These are phyloP conservation scores for Ectropis grisescens DNA, from an alignment of 1,140 invertebrate species.

Conservation along the genomic window DNA sequence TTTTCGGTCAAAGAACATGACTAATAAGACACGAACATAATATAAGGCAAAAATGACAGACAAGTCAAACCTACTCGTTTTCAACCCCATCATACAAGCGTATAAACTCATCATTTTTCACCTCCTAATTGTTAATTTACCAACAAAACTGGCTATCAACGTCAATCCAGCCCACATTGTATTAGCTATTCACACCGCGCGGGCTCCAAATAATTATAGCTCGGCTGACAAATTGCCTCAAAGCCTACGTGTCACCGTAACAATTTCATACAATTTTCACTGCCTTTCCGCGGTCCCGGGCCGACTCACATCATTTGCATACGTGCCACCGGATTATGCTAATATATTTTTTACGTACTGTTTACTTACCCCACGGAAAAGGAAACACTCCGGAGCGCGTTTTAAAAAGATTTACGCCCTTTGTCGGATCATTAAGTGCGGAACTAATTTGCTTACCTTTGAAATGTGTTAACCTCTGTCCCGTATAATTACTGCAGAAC, in stretches of 20 bases:
- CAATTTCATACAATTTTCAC: slow-evolving; percentile 68
- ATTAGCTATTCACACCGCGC: slow-evolving; percentile 33
- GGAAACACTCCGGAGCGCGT: slow-evolving; percentile 53
- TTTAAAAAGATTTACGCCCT: slow-evolving; percentile 68
- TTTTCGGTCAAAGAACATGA: too few species aligned
- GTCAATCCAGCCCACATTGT: slow-evolving; percentile 1
- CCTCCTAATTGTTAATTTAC: too few species aligned
- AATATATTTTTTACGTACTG: slow-evolving; percentile 66
- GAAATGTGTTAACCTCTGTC: slow-evolving; percentile 63
- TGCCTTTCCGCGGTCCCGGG: slow-evolving; percentile 35
- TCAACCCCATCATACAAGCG: too few species aligned
- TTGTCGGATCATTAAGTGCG: slow-evolving; percentile 67
- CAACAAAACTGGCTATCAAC: too few species aligned
- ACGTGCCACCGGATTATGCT: slow-evolving; percentile 56
- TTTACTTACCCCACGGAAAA: slow-evolving; percentile 49
- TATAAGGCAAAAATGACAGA: neutral
- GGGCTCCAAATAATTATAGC: slow-evolving; percentile 56
- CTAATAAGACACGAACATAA: neutral
- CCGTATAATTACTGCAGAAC: slow-evolving; percentile 51
- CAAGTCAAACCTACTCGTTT: neutral
- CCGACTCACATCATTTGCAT: slow-evolving; percentile 57
- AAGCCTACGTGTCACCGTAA: slow-evolving; percentile 56
- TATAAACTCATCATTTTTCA: too few species aligned
- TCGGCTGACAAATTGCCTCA: slow-evolving; percentile 61
- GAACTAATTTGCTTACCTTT: slow-evolving; percentile 70